Base-by-base conservation (phyloP, 2,888 invertebrate genomes). In the Ernsta delagoae region DNA sequence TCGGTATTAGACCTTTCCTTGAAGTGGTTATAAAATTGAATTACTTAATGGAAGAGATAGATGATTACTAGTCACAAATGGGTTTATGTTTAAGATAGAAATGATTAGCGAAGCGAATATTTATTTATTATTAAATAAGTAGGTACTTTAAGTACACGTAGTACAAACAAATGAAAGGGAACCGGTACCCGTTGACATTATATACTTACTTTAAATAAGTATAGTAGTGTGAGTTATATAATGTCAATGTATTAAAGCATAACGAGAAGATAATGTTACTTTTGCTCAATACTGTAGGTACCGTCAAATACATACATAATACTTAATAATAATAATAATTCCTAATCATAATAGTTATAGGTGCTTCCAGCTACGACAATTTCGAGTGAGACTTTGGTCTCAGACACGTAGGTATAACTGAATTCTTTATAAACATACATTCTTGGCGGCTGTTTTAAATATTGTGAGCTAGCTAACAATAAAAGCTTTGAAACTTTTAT, bases 1-100 rank as follows among this genome's bases (percentile, higher is more conserved):
- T 59, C 39, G 65, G 48, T 59, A 65, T 65, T 65, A 50, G 48
- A 48, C 9, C 39, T 12, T 63, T 36, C 57, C 16, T 36, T 65
- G 48, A 50, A 57, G 57, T 56, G 57, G 45, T 57, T 48, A 36
- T 65, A 65, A 65, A 65, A 65, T 65, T 36, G 36, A 65, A 57
- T 65, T 16, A 48, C 57, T 39, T 53, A 34, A 57, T 34, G 12
- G 36, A 31, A 61, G 24, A 61, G 48, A 43, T 59, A 59, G 61
- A 48, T 31, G 50, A 61, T n/a, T 60, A 6, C 61, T 16, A 48
- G 48, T 36, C 50, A 36, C 36, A 50, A 61, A 61, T 61, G 16
- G 36, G 31, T 61, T 56, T 56, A 56, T 31, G 56, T 34, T 6
- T 11, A 56, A 34, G 31, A 56, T 11, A 34, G 11, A 56, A 16